Evolutionary conservation across 2,113 vertebrate genomes (phyloP).

Genomic region (Ursus arctos): DNA sequence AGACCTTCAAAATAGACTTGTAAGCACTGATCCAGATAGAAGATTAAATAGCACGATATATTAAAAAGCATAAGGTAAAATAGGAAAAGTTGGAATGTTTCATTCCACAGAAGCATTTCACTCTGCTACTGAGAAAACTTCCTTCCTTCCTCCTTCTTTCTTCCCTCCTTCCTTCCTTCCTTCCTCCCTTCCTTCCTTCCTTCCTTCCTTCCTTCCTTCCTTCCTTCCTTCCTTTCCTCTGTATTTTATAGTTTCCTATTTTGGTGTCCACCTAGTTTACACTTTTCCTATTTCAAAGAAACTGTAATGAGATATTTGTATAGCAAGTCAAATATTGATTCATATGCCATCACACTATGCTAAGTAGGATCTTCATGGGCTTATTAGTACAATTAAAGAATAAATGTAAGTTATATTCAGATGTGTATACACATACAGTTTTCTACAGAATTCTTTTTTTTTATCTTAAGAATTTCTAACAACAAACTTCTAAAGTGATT

Average conservation of each 20-base stretch:
- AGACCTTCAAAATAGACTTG: slow-evolving; percentile 58
- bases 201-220: too few relatives aligned
- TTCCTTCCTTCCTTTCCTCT: not conserved
- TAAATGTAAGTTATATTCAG: not conserved
- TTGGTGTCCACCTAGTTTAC: not conserved
- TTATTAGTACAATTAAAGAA: slow-evolving; percentile 25
- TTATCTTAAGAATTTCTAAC: slow-evolving; percentile 13
- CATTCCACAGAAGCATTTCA: not conserved
- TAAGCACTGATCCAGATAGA: slow-evolving; percentile 78
- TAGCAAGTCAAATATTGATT: not conserved
- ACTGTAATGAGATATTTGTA: not conserved
- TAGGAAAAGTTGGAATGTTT: slow-evolving; percentile 18
- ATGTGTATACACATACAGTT: not conserved
- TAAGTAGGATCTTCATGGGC: not conserved
- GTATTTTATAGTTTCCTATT: not conserved
- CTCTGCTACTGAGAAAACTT: not conserved
- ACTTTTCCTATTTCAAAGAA: slow-evolving; percentile 31
- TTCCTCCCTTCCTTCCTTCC: too few relatives aligned
- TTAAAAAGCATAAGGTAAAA: slow-evolving; percentile 66
- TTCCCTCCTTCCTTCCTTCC: not conserved
- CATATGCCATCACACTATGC: not conserved
- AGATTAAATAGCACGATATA: slow-evolving; percentile 77
- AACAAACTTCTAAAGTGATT: slow-evolving; percentile 66
- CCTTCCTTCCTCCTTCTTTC: not conserved
- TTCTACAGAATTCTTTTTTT: not conserved